These are phyloP conservation scores for Tachyglossus aculeatus DNA, from an alignment of 2,797 vertebrate genomes.

Conservation along the genomic window DNA sequence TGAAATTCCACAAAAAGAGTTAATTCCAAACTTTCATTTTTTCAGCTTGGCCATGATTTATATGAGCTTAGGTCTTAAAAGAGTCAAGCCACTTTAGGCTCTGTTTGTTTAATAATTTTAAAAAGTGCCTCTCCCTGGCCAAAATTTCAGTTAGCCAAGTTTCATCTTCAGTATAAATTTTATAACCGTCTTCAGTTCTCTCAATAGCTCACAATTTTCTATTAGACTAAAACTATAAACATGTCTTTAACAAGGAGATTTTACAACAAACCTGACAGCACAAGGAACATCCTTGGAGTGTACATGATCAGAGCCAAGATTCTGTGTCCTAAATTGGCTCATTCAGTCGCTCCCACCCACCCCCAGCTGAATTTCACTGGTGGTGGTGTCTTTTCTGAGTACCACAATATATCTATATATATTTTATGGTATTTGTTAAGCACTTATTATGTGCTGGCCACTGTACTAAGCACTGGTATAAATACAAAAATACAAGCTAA, in stretches of 20 bases:
- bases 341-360: no score
- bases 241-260: background rate
- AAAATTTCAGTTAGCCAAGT: slow-evolving; percentile 32
- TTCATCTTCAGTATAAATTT: slow-evolving; percentile 33
- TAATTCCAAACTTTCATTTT: slow-evolving; percentile 14
- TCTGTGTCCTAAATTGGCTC: no score
- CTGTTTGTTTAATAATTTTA: slow-evolving; percentile 24
- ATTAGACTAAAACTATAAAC: background rate
- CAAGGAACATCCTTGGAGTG: no score
- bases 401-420: no score
- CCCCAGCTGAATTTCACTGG: no score
- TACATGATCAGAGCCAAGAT: no score
- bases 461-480: no score
- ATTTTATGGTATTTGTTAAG: no score
- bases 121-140: slow-evolving; percentile 1
- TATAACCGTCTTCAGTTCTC: slow-evolving; percentile 11
- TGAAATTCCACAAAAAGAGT: background rate
- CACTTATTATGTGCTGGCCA: no score
- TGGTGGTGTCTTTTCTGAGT: no score
- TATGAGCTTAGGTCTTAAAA: slow-evolving; percentile 27
- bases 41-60: slow-evolving; percentile 26
- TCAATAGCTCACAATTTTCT: background rate
- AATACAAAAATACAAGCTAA: no score
- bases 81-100: slow-evolving; percentile 1
- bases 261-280: background rate